A percentile compares a stretch with the other conserved stretches of the same genome.
Evolutionary conservation across 2,113 vertebrate species (phyloP).

Genomic region (Tenrec ecaudatus): DNA sequence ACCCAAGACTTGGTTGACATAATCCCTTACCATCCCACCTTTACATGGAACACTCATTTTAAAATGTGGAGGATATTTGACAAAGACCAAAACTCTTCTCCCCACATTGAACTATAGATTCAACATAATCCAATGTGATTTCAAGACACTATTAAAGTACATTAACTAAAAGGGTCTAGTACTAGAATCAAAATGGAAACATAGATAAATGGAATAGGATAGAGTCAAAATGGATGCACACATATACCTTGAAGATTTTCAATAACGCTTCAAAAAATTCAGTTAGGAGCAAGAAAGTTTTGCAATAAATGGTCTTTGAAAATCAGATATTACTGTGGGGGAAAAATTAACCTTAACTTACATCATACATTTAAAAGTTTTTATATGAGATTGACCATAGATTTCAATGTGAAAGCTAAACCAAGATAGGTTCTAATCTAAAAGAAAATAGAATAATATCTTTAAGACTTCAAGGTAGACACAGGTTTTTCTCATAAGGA

Average conservation of each 20-base stretch:
- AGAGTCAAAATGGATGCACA: neutral
- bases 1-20: too few species aligned
- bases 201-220: neutral
- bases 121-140: neutral
- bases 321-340: neutral
- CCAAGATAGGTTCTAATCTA: neutral
- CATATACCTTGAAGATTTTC: neutral
- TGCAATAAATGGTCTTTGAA: neutral
- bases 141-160: neutral
- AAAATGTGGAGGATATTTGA: neutral
- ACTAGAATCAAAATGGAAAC: neutral
- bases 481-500: neutral
- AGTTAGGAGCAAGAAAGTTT: neutral
- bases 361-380: neutral
- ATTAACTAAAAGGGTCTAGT: neutral
- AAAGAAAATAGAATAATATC: neutral
- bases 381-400: neutral
- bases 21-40: neutral
- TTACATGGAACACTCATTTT: neutral
- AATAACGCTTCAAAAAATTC: neutral
- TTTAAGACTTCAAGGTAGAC: neutral
- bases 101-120: neutral
- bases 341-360: neutral
- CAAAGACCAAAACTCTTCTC: neutral
- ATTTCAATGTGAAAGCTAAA: too few species aligned